Conservation (phyloP, 92 coral and sea anemone genomes). For the Heteractis magnifica region DNA sequence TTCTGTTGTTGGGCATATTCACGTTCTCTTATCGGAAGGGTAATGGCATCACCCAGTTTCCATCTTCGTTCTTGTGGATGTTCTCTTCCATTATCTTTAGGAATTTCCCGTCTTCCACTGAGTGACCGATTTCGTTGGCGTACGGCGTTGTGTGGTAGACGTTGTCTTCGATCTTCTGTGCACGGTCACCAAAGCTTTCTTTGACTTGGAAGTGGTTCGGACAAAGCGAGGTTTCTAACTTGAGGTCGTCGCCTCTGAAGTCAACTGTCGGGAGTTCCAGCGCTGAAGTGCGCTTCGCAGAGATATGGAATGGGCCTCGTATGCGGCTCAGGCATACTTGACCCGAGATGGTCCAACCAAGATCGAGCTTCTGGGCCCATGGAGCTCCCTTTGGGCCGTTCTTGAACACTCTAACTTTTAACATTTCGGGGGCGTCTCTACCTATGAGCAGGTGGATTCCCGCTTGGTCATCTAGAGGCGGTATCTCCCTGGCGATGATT, state of each 20-base stretch:
- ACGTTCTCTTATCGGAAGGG: constrained; percentile 21
- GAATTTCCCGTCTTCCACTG: constrained; percentile 36
- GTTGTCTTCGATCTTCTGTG: background rate
- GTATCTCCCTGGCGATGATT: constrained; percentile 53
- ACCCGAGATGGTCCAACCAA: constrained; percentile 61
- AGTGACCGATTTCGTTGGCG: constrained; percentile 27
- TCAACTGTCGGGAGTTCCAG: constrained; percentile 28
- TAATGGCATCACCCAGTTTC: constrained; percentile 47
- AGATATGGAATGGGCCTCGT: constrained; percentile 39
- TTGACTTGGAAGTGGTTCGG: constrained; percentile 48
- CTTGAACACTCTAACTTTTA: constrained; percentile 56
- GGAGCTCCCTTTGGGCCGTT: constrained; percentile 27
- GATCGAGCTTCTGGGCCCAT: constrained; percentile 39
- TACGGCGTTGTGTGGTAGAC: constrained; percentile 25
- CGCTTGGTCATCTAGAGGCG: constrained; percentile 42
- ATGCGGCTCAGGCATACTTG: constrained; percentile 55
- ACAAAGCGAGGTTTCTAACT: constrained; percentile 26
- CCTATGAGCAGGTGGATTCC: constrained; percentile 51
- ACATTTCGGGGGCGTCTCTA: constrained; percentile 55
- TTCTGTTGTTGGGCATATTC: background rate
- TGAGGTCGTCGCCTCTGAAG: background rate
- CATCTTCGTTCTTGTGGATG: constrained; percentile 23
- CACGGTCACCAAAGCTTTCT: constrained; percentile 12
- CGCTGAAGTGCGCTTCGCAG: constrained; percentile 4
- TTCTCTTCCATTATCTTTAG: constrained; percentile 23